These are phyloP conservation scores for Nomada hirtipes DNA, from an alignment of 2,888 invertebrate genomes.

Conservation along the genomic window DNA sequence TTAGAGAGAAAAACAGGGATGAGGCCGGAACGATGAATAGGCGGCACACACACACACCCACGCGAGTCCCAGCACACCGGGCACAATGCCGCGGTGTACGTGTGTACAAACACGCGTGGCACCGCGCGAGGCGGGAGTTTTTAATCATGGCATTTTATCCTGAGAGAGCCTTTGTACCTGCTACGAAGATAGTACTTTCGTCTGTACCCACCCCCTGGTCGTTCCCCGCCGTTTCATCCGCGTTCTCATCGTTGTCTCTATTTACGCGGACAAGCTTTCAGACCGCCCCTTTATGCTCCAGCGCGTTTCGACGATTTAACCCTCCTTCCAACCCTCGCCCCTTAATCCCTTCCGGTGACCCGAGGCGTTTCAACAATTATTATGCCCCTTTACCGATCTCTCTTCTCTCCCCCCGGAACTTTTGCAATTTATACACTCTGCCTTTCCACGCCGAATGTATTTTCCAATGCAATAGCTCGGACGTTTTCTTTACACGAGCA, in stretches of 20 bases:
- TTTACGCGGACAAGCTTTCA: conserved; percentile 35
- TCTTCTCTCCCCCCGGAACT: no score
- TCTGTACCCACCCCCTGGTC: not conserved
- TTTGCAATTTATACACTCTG: no score
- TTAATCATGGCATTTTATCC: conserved; percentile 66
- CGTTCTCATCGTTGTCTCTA: conserved; percentile 3
- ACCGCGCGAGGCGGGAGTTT: conserved; percentile 46
- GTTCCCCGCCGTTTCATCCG: not conserved
- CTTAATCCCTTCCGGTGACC: conserved; percentile 33
- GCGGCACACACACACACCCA: not conserved
- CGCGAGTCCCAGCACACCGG: not conserved
- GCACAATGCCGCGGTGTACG: conserved; percentile 1
- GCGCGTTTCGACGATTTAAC: conserved; percentile 52
- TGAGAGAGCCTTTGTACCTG: conserved; percentile 56
- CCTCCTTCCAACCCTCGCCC: conserved; percentile 30
- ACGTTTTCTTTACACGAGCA: no score
- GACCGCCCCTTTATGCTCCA: conserved; percentile 23
- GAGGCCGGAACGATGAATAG: conserved; percentile 18
- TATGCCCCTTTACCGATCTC: not conserved
- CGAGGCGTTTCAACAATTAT: conserved; percentile 14
- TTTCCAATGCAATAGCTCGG: no score
- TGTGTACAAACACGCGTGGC: conserved; percentile 26
- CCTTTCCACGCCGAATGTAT: not conserved
- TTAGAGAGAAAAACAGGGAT: conserved; percentile 11
- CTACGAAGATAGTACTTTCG: conserved; percentile 50